Base-by-base conservation (phyloP, 2,797 vertebrate genomes). In the Cephalopachus bancanus region DNA sequence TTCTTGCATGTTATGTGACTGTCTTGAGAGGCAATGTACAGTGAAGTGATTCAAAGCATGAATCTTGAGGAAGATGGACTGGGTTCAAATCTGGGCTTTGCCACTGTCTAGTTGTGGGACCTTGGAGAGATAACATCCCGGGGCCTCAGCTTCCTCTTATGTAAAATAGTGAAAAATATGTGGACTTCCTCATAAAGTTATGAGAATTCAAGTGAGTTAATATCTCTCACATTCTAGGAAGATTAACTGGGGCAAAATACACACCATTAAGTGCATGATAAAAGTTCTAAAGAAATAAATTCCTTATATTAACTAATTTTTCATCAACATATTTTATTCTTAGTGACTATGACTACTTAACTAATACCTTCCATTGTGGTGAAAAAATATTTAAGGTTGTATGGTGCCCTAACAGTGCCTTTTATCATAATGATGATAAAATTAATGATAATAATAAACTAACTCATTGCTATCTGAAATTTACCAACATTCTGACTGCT, bases 391-490 rank as follows among this genome's bases (percentile, higher is more conserved):
- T 69, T 95, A 83, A 37, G 1, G 24, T 67, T 67, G 3, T 4
- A 19, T 81, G 6, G 6, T 17, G 33, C 37, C 19, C 24, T 37
- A 49, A 69, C 74, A 15, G 14, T 88, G 8, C 28, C 44, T 94
- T 60, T 93, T 79, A 37, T 22, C 44, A 57, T 71, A 49, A 84
- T n/a, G 16, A 53, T 75, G n/a, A 83, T 69, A 44, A 93, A 90
- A 81, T 37, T 64, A 84, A 90, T 88, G 16, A 76, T 79, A 72
- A 81, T 71, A 30, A 83, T 81, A 83, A 83, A 74, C 17, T 12
- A 78, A 53, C 16, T 76, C n/a, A 55, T 12, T 83, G 17, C 28
- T 92, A 11, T 88, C 89, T 76, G 30, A 80, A 78, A 22, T 89
- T 74, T 93, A 12, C 16, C 20, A 64, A 17, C 10, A 17, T 9